Percentiles rank a stretch among this genome's conserved stretches.
These are phyloP conservation scores for Chamaea fasciata DNA, from an alignment of 2,113 vertebrate genomes.

Conservation along the genomic window DNA sequence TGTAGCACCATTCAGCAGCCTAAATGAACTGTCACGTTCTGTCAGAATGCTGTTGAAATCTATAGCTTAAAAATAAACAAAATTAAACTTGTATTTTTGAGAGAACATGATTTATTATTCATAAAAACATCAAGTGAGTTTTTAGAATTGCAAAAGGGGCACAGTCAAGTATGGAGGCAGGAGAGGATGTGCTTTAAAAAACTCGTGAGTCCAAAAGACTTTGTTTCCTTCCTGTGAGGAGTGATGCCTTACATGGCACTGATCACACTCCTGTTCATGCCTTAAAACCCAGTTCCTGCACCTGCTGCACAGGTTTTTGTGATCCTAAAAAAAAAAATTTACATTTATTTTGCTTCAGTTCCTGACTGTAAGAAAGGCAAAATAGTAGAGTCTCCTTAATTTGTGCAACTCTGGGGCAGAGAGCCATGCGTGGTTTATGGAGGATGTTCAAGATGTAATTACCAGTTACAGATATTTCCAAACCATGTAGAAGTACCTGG, in stretches of 20 bases:
- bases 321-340: neutral
- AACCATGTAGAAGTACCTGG: neutral
- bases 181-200: neutral
- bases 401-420: neutral
- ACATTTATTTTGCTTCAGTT: neutral
- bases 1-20: neutral
- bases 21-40: neutral
- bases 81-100: neutral
- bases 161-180: neutral
- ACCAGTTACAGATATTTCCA: neutral
- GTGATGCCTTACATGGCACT: fast-evolving
- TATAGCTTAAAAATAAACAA: neutral
- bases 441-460: neutral
- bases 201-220: neutral
- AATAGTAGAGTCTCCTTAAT: neutral
- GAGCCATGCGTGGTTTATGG: neutral
- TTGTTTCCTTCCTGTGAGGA: neutral
- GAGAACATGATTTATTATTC: neutral
- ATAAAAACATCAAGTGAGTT: neutral
- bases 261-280: neutral
- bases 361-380: neutral
- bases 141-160: neutral
- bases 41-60: neutral
- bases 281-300: neutral
- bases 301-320: neutral